These are phyloP conservation scores for Sphinx pinastri DNA, from an alignment of 2,888 invertebrate species.

Conservation along the genomic window DNA sequence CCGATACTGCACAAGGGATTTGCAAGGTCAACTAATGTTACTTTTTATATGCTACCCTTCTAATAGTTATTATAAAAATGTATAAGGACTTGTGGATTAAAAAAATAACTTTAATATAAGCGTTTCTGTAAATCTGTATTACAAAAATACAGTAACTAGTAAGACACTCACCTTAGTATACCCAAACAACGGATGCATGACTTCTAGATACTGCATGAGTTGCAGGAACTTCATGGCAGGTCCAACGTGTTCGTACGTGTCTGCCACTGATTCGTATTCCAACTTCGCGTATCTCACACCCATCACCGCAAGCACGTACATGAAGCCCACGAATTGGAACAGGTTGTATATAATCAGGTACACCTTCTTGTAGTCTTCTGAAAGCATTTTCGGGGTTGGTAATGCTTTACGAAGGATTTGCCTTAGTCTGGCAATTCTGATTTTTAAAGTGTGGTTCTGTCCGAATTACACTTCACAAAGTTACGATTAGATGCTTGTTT, in stretches of 20 bases:
- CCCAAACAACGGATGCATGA: slow-evolving; percentile 94
- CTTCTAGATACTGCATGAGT: slow-evolving; percentile 92
- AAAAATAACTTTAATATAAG: no score
- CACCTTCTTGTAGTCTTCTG: slow-evolving; percentile 91
- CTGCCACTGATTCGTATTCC: slow-evolving; percentile 87
- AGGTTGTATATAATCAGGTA: slow-evolving; percentile 95
- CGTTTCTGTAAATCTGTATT: no score
- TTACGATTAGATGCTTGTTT: no score
- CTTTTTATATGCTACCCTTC: no score
- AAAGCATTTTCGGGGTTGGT: slow-evolving; percentile 44
- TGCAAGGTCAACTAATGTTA: no score
- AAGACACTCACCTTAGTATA: slow-evolving; percentile 86
- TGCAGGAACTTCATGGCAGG: slow-evolving; percentile 92
- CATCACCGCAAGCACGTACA: slow-evolving; percentile 90
- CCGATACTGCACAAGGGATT: no score
- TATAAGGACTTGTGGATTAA: no score
- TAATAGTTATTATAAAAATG: no score
- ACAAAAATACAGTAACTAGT: no score
- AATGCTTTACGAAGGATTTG: not conserved
- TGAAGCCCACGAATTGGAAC: slow-evolving; percentile 93
- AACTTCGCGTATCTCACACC: slow-evolving; percentile 89
- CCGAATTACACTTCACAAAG: no score
- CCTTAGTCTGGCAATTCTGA: not conserved
- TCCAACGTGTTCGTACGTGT: slow-evolving; percentile 89
- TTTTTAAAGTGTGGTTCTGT: no score